phyloP scores from a whole-genome alignment of 2,113 vertebrate species.

The Chinchilla lanigera region DNA sequence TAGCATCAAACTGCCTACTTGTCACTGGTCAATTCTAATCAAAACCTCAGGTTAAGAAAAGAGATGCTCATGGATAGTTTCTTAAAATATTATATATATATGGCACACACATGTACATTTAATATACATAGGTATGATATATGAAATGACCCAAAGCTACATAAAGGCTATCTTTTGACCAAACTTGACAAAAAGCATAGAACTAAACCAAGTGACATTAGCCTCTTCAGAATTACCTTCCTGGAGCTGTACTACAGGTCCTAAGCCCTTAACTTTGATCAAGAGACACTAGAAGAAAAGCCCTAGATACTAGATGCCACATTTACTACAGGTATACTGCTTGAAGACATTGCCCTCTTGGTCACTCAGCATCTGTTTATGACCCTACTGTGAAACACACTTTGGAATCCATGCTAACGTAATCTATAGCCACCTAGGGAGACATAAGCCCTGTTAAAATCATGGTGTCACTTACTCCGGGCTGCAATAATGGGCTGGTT shows the following conservation, averaged over 20 bases:
- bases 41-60: conserved; percentile 20
- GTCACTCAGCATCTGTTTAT: neutral
- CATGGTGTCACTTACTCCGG: neutral
- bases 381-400: neutral
- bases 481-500: conserved; percentile 12
- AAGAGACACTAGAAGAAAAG: conserved; percentile 11
- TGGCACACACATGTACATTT: neutral
- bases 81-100: conserved; percentile 8
- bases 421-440: conserved; percentile 28
- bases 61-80: neutral
- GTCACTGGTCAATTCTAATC: neutral
- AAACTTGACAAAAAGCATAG: neutral
- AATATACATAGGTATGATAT: neutral
- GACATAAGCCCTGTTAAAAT: conserved; percentile 46
- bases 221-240: neutral
- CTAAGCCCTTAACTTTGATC: neutral
- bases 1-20: neutral
- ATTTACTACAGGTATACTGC: neutral
- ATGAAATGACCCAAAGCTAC: neutral
- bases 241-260: neutral
- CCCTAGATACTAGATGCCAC: neutral
- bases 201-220: neutral
- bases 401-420: conserved; percentile 27
- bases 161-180: neutral
- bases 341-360: neutral